Base-by-base conservation (phyloP, 2,888 invertebrate species). In the Hoplodrina blanda region DNA sequence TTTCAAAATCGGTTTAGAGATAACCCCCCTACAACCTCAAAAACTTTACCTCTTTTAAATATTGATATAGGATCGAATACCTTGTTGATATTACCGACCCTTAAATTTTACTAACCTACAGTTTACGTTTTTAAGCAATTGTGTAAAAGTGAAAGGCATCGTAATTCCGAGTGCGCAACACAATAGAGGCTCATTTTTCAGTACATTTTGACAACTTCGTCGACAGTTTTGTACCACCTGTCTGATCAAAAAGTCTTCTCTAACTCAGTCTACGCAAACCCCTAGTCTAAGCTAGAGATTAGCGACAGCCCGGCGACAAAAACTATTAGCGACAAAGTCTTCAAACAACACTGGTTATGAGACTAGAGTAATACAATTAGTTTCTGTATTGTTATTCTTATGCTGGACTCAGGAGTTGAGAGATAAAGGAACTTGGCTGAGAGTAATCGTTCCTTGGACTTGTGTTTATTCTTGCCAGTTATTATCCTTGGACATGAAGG, bases 221-320 rank as follows among this genome's bases (percentile, higher is more conserved):
- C 7, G 1, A 19, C 17, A 15, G 20, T n/a, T 49, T 4, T 25
- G 13, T 11, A 33, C 10, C 7, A 13, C 3, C 37, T 8, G 25
- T 25, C 8, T 37, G 37, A 37, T 37, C 8, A 8, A 37, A 37
- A 37, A 8, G 37, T 37, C 33, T 2, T 33, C 7, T 8, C 37
- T 37, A 37, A 4, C 7, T 7, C 17, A 46, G 59, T 46, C 20
- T 17, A 13, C 13, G 15, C 53, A 41, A 17, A 30, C 19, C 17
- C 25, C 54, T 13, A 76, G 46, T 44, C 46, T 46, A 46, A 37
- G 46, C 25, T 77, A 55, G 55, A 77, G 53, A 55, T 67, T 56
- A 78, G 60, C 65, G 82, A 68, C 82, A 67, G 55, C 49, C 57
- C 17, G 82, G 67, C 79, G 73, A 65, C 78, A 33, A n/a, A 37